Base-by-base conservation (phyloP, 37 sponge, comb jelly and placozoan species). In the Tethya wilhelma region DNA sequence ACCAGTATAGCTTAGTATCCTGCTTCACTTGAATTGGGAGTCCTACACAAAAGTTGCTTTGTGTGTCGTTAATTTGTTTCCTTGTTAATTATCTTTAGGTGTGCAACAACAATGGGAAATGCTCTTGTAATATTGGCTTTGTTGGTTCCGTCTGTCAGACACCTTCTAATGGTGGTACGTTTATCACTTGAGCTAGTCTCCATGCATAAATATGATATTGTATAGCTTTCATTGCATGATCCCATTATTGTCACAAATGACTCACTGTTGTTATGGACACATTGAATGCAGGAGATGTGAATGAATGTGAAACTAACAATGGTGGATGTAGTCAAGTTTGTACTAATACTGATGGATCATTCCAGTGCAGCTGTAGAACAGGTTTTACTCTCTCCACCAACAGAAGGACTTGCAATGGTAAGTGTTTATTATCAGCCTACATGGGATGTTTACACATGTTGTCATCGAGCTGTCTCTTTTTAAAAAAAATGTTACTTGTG, bases 41-140 rank as follows among this genome's bases (percentile, higher is more conserved):
- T 28, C 12, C 26, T n/a, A 58, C 28, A 58, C 2, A 9, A 28
- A 4, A 58, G 59, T 58, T 4, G 6, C 23, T 9, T 28, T 58
- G 12, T 58, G 17, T 4, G 23, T 58, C 4, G 17, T 28, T 4
- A 28, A 9, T 28, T 4, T 9, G 4, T 58, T n/a, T 58, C 2
- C 12, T 58, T 9, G 17, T 58, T 4, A 28, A 9, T 58, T 28
- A 58, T 58, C 3, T 83, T 1, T 39, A 90, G 91, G 57, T 40
- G 1, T 90, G 91, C 29, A 86, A 72, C 36, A 81, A 86, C 32
- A 58, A 29, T 23, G 73, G 82, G 0, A n/a, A 28, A 4, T 90
- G 91, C 43, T 77, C 87, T 20, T 90, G 91, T 40, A 72, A 73
- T 71, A 78, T 38, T 32, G 87, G 91, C 26, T 90, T 77, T 29